Evolutionary conservation across 2,888 invertebrate species (phyloP).

Genomic region (Clanis bilineata): DNA sequence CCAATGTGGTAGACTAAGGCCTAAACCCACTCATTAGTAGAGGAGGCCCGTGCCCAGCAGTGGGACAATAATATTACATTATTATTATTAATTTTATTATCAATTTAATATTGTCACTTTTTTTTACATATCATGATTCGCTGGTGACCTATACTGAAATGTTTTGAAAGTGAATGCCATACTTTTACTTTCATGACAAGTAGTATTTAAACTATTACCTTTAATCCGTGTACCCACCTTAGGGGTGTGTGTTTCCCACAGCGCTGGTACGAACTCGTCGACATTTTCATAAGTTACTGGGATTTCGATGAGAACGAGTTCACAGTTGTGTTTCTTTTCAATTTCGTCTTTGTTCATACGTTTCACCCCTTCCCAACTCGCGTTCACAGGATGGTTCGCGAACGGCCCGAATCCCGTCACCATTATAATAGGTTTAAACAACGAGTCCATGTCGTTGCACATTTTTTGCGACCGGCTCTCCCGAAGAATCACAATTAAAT

Average conservation of each 20-base stretch:
- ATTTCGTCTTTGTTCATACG: conserved; percentile 79
- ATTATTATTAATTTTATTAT: too few relatives aligned
- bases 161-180: too few relatives aligned
- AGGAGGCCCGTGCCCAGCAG: too few relatives aligned
- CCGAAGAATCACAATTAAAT: conserved; percentile 21
- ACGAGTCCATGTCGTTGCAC: conserved; percentile 48
- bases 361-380: conserved; percentile 92
- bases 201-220: too few relatives aligned
- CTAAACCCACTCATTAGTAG: too few relatives aligned
- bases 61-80: too few relatives aligned
- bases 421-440: conserved; percentile 72
- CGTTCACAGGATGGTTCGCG: conserved; percentile 85
- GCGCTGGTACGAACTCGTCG: conserved; percentile 82
- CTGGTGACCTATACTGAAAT: too few relatives aligned
- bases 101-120: too few relatives aligned
- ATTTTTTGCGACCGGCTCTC: conserved; percentile 28
- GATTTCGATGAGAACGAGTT: conserved; percentile 81
- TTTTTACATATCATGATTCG: too few relatives aligned
- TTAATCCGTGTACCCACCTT: conserved; percentile 74
- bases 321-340: conserved; percentile 64
- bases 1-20: too few relatives aligned
- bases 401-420: conserved; percentile 93
- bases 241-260: conserved; percentile 88
- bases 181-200: too few relatives aligned
- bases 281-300: conserved; percentile 89